These are phyloP conservation scores for Habropoda laboriosa DNA, from an alignment of 1,140 invertebrate genomes.

Conservation along the genomic window DNA sequence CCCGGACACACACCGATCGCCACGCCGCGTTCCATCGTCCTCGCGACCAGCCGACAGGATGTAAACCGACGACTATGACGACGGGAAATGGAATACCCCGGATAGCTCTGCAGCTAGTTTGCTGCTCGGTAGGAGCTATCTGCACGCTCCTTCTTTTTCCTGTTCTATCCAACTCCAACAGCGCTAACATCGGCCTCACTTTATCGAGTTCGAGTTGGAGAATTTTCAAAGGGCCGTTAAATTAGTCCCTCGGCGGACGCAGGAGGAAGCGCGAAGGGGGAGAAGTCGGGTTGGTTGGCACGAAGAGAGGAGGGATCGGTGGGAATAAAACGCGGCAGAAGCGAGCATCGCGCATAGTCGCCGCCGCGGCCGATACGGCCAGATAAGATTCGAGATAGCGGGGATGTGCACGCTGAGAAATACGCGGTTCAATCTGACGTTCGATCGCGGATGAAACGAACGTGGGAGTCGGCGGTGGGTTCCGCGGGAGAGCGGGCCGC, in stretches of 20 bases:
- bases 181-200: too few species aligned
- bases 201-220: conserved; percentile 11
- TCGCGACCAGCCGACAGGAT: conserved; percentile 60
- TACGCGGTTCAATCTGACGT: conserved; percentile 42
- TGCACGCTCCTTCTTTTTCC: too few species aligned
- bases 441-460: conserved; percentile 38
- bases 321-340: conserved; percentile 17
- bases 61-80: conserved; percentile 67
- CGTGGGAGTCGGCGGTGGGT: conserved; percentile 38
- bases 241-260: background rate
- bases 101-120: conserved; percentile 8
- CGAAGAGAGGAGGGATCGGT: conserved; percentile 29
- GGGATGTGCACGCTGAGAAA: conserved; percentile 54
- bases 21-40: conserved; percentile 26
- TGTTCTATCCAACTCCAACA: too few species aligned
- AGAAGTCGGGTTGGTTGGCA: background rate
- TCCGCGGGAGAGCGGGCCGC: background rate
- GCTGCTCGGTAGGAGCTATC: background rate
- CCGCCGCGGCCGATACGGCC: conserved; percentile 23
- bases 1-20: conserved; percentile 16
- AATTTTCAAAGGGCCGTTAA: conserved; percentile 12
- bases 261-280: background rate
- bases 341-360: conserved; percentile 30
- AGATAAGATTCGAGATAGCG: conserved; percentile 48
- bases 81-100: conserved; percentile 65